These are phyloP conservation scores for Vulpes lagopus DNA, from an alignment of 2,113 vertebrate genomes.

Conservation along the genomic window DNA sequence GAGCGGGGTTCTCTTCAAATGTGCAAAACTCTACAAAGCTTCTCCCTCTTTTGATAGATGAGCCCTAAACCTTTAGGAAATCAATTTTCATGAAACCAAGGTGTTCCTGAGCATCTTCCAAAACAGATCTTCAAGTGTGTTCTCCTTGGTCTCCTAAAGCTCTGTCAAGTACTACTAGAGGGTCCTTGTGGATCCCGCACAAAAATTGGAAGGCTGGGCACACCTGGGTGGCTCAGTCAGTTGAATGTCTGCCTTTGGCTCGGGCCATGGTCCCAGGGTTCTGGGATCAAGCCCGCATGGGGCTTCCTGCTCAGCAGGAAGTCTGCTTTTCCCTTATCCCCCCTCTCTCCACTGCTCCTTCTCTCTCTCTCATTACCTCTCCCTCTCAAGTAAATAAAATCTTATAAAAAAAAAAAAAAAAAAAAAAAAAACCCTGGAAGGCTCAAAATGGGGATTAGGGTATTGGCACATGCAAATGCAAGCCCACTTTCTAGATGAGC, in stretches of 20 bases:
- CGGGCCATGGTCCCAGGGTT: no score
- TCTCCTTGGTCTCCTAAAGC: background rate
- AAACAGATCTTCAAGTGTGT: background rate
- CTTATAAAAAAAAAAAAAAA: no score
- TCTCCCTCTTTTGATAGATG: background rate
- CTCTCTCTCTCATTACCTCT: no score
- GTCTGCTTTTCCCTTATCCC: no score
- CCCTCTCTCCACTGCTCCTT: no score
- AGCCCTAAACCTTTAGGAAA: background rate
- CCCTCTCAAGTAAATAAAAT: no score
- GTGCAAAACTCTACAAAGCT: background rate
- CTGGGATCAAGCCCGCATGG: no score
- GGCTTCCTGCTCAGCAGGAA: no score
- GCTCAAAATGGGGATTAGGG: background rate
- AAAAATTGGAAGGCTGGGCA: background rate
- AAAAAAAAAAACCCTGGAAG: background rate
- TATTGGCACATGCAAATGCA: fast-evolving
- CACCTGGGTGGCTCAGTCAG: no score
- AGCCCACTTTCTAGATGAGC: background rate
- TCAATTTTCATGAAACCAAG: background rate
- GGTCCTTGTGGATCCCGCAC: background rate
- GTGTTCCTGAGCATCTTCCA: background rate
- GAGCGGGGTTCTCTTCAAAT: background rate
- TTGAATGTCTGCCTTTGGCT: no score
- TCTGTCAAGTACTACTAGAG: background rate